These are phyloP conservation scores for Diplolepis rosae DNA, from an alignment of 2,888 invertebrate genomes.

Conservation along the genomic window DNA sequence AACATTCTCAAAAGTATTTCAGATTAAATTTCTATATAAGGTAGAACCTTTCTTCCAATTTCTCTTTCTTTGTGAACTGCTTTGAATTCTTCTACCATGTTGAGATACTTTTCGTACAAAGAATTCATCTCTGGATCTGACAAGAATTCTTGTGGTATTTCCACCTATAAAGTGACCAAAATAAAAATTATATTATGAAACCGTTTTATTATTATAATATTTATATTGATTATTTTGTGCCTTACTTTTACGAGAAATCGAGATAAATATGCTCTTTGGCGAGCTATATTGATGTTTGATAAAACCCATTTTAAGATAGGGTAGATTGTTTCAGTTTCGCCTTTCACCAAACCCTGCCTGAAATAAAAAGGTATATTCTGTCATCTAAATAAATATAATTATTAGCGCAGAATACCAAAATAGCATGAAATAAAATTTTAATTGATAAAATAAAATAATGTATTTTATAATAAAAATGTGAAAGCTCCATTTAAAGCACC, in stretches of 20 bases:
- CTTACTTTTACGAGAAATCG: conserved; percentile 67
- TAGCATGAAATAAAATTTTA: too few species aligned
- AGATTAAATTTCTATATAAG: neutral
- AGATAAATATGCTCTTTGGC: conserved; percentile 89
- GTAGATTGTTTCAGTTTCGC: conserved; percentile 84
- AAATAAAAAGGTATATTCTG: conserved; percentile 35
- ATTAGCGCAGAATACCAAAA: too few species aligned
- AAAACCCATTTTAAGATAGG: conserved; percentile 89
- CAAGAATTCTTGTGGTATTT: conserved; percentile 84
- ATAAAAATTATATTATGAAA: neutral
- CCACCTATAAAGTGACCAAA: conserved; percentile 75
- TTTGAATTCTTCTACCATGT: conserved; percentile 87
- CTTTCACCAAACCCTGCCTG: conserved; percentile 82
- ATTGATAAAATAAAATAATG: too few species aligned
- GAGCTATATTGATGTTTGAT: conserved; percentile 82
- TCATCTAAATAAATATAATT: too few species aligned
- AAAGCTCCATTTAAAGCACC: conserved; percentile 51
- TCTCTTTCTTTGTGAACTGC: conserved; percentile 83
- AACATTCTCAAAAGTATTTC: neutral
- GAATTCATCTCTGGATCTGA: conserved; percentile 84
- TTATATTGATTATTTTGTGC: neutral
- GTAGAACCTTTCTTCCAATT: conserved; percentile 67
- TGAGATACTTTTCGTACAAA: conserved; percentile 83
- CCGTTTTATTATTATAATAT: neutral
- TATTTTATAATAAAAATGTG: too few species aligned